Base-by-base conservation (phyloP, 2,888 invertebrate genomes). In the Iselma pallidipennis region DNA sequence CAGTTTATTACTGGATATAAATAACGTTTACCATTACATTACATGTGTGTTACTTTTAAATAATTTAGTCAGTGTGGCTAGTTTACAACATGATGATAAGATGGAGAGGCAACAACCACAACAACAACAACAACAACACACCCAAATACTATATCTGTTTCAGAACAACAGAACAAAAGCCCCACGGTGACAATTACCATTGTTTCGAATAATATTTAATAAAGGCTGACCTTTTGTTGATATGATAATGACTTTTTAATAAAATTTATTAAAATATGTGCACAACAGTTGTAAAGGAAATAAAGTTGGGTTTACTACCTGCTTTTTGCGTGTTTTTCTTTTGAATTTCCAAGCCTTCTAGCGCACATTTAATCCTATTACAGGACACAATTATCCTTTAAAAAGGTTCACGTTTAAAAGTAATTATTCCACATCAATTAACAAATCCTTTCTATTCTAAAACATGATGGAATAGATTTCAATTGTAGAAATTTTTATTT, bases 131-230 rank as follows among this genome's bases (percentile, higher is more conserved):
- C 33, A 16, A 2, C 6, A 37, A 37, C 37, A 56, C 61, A 29
- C 61, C 61, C 57, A 61, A 37, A n/a, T n/a, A n/a, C n/a, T n/a
- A n/a, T 61, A 57, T 53, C 25, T 50, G 31, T 61, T 61, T 49
- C 56, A 61, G 52, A 55, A 61, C 52, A 52, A 37, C 26, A 26
- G 3, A 37, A 37, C 16, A 16, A 37, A 55, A 56, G 56, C 33
- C 53, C 23, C 57, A 53, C 37, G 54, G 53, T 57, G 61, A 61
- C 61, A 61, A 61, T 61, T 61, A 61, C 61, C 37, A 61, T 61
- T 61, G 61, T 61, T 57, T 61, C 53, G 54, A 55, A 56, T 61
- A 52, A n/a, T 50, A 25, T 14, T 59, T 55, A 59, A 59, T 55
- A 56, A 23, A 42, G n/a, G 10, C 23, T 56, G 60, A 61, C 56